Evolutionary conservation across 2,888 invertebrate genomes (phyloP).

Genomic region (Stratiomys singularior): DNA sequence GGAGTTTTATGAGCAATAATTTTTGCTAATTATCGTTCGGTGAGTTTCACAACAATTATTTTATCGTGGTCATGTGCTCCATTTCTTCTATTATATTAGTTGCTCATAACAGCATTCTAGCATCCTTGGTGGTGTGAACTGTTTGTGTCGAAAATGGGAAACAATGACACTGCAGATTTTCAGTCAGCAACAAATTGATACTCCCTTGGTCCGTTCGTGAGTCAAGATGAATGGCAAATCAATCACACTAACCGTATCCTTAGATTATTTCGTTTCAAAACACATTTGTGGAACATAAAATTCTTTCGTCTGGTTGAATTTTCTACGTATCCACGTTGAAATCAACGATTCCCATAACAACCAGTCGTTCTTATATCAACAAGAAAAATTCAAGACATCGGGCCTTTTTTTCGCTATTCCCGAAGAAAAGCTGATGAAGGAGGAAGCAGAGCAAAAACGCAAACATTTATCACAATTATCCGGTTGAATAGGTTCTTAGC

Average conservation of each 20-base stretch:
- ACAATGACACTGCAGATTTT: background rate
- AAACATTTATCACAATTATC: slow-evolving; percentile 42
- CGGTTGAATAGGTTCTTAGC: slow-evolving; percentile 15
- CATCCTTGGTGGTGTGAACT: background rate
- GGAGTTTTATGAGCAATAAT: slow-evolving; percentile 13
- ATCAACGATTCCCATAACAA: slow-evolving; percentile 1
- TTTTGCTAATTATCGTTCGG: slow-evolving; percentile 10
- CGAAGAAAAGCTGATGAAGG: slow-evolving; percentile 18
- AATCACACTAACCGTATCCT: background rate
- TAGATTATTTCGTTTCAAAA: background rate
- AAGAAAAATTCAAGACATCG: background rate
- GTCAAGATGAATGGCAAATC: slow-evolving; percentile 9
- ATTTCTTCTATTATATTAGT: background rate
- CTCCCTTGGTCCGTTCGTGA: background rate
- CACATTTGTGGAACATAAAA: background rate
- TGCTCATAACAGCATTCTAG: background rate
- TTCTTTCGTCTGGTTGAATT: slow-evolving; percentile 2
- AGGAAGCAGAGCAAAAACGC: slow-evolving; percentile 24
- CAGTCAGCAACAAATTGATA: slow-evolving; percentile 11
- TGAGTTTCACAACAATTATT: background rate
- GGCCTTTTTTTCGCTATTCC: background rate
- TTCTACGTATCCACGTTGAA: slow-evolving; percentile 3
- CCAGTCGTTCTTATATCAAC: background rate
- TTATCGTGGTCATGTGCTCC: background rate
- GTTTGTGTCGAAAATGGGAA: background rate